Base-by-base conservation (phyloP, 1,140 invertebrate species). In the Leptopilina boulardi region DNA sequence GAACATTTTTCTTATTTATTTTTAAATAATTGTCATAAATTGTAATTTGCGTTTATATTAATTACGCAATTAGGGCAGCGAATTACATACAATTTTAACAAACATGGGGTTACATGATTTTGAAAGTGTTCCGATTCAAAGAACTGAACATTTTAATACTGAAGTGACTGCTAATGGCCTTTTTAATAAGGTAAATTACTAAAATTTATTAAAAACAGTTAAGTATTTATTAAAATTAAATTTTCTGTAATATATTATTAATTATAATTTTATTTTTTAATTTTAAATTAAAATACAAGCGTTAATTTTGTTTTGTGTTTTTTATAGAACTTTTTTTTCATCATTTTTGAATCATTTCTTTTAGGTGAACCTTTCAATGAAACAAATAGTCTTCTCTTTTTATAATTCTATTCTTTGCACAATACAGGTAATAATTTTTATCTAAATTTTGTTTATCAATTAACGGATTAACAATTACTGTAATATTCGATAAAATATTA, bases 61-160 rank as follows among this genome's bases (percentile, higher is more conserved):
- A 38, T 41, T 34, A 30, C 72, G 75, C 75, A 77, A 82, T 75
- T 19, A 91, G 89, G 89, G 88, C 19, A 88, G 86, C 56, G 86
- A 87, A 54, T 76, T 90, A 34, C 81, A 90, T 18, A 75, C 84
- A 83, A 83, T 84, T 72, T 77, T 91, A 26, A 75, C 75, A 13
- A 74, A 85, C 47, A 83, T 87, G 70, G 89, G 89, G 21, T 90
- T 83, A n/a, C 86, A 74, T 3, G 84, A 90, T 77, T 90, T 90
- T 81, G 86, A 89, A 82, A 85, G 77, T 71, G 74, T 82, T 23
- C 42, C 77, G 4, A 41, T 83, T 74, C 51, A 77, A 1, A 84
- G 77, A 77, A 72, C 11, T 51, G 42, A 77, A 47, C 30, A 66
- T 30, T 30, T 71, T 30, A 23, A 51, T 13, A 66, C 44, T 38